A percentile compares a stretch with the other conserved stretches of the same genome.
Evolutionary conservation across 2,888 invertebrate species (phyloP).

Genomic region (Dorcus hopei): DNA sequence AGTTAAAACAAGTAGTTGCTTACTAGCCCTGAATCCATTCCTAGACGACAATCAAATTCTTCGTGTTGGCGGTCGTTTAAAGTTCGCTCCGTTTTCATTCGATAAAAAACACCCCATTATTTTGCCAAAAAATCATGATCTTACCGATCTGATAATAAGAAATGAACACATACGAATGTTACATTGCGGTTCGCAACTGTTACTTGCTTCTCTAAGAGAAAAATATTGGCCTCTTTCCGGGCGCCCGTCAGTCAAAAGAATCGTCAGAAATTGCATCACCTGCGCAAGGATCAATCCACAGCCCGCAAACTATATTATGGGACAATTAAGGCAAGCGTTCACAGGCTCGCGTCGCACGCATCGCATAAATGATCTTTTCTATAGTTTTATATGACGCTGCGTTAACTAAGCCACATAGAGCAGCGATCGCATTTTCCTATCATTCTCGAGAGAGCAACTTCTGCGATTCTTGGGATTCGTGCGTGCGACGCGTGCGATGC

Average conservation of each 20-base stretch:
- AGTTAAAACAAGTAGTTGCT: neutral
- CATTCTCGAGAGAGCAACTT: no score
- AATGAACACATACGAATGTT: neutral
- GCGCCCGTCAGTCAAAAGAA: conserved; percentile 1
- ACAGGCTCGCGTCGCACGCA: no score
- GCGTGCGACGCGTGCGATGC: no score
- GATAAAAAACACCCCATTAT: neutral
- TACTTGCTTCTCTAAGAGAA: conserved; percentile 1
- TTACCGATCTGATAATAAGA: neutral
- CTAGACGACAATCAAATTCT: neutral
- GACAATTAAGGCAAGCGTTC: no score
- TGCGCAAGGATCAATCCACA: conserved; percentile 10
- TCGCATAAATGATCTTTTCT: no score
- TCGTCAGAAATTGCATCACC: conserved; percentile 5
- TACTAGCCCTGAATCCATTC: neutral
- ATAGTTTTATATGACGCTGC: no score
- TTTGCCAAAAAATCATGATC: neutral
- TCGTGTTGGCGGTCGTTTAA: neutral
- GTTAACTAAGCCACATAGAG: no score
- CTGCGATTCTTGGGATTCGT: no score
- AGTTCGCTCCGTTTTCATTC: conserved; percentile 4
- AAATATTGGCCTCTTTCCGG: conserved; percentile 14
- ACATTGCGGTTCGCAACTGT: neutral
- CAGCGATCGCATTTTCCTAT: no score
- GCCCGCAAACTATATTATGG: conserved; percentile 6